These are phyloP conservation scores for Drosophila kepulauana DNA, from an alignment of 1,140 invertebrate species.

Conservation along the genomic window DNA sequence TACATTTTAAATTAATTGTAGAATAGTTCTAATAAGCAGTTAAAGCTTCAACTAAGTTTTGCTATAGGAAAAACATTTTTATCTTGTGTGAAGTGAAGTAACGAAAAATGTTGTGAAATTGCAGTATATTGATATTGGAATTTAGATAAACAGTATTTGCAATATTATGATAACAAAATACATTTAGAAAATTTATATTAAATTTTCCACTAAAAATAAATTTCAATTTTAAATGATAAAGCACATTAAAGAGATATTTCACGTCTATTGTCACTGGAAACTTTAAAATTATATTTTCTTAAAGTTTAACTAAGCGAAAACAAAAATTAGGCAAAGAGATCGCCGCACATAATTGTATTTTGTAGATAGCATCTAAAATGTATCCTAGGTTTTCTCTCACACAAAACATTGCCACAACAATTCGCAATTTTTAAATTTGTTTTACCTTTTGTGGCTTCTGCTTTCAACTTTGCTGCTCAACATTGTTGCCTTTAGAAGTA, in stretches of 20 bases:
- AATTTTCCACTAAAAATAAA: not conserved
- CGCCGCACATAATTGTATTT: not conserved
- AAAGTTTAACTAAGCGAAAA: not conserved
- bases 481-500: conserved; percentile 17
- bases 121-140: no score
- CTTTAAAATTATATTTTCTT: not conserved
- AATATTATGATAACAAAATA: no score
- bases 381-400: not conserved
- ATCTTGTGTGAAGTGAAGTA: no score
- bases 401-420: not conserved
- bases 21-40: no score
- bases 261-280: not conserved
- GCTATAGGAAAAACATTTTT: no score
- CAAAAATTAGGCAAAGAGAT: not conserved
- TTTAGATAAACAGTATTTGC: no score
- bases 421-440: conserved; percentile 5
- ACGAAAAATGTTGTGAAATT: no score
- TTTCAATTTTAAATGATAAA: not conserved
- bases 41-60: no score
- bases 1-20: no score
- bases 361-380: not conserved
- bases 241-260: not conserved
- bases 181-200: not conserved
- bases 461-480: not conserved
- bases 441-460: conserved; percentile 3